Evolutionary conservation across 2,888 invertebrate genomes (phyloP).

Genomic region (Parapristionchus giblindavisi): DNA sequence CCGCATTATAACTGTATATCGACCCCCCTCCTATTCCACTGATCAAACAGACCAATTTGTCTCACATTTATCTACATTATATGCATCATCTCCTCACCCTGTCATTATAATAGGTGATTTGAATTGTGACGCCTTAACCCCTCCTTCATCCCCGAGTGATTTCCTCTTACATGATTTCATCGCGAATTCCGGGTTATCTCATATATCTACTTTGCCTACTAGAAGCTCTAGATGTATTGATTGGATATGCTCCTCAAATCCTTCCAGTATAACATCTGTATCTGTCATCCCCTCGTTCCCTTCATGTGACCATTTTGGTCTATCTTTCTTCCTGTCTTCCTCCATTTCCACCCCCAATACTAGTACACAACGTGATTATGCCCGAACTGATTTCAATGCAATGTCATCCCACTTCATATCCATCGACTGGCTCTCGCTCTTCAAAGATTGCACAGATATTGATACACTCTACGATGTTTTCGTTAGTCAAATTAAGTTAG

Average conservation of each 20-base stretch:
- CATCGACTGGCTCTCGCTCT: constrained; percentile 9
- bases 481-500: not conserved
- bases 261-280: not conserved
- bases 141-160: no score
- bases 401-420: not conserved
- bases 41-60: not conserved
- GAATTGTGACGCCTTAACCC: not conserved
- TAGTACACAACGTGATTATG: not conserved
- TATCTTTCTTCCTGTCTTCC: not conserved
- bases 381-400: not conserved
- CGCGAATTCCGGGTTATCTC: not conserved
- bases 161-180: not conserved
- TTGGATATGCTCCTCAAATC: not conserved
- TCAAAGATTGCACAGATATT: not conserved
- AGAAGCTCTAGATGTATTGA: not conserved
- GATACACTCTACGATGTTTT: not conserved
- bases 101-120: not conserved
- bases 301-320: not conserved
- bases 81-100: not conserved
- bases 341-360: not conserved
- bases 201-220: not conserved
- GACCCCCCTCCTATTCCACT: constrained; percentile 5
- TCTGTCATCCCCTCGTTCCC: not conserved
- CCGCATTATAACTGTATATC: not conserved
- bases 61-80: not conserved